These are phyloP conservation scores for Cepphus grylle DNA, from an alignment of 2,113 vertebrate genomes.

Conservation along the genomic window DNA sequence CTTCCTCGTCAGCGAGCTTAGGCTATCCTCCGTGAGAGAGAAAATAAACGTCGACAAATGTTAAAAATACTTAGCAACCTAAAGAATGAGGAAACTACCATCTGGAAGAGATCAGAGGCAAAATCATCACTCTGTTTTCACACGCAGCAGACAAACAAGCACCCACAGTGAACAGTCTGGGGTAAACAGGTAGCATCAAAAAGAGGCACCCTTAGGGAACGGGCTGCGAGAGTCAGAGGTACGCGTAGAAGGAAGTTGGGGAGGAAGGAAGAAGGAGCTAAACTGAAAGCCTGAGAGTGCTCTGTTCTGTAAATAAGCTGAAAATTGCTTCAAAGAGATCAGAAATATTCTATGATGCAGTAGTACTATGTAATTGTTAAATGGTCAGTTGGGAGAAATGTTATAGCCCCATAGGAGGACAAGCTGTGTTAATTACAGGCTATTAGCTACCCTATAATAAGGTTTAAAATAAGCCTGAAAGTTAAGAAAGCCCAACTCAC, in stretches of 20 bases:
- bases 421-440: neutral
- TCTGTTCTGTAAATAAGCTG: neutral
- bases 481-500: neutral
- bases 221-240: neutral
- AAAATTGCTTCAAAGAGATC: neutral
- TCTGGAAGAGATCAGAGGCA: constrained; percentile 25
- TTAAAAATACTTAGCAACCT: neutral
- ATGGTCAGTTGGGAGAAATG: neutral
- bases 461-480: neutral
- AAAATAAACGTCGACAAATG: neutral
- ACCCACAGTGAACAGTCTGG: neutral
- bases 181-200: neutral
- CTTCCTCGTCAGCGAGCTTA: neutral
- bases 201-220: neutral
- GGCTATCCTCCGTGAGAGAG: neutral
- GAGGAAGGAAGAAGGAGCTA: neutral
- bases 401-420: neutral
- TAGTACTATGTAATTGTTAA: neutral
- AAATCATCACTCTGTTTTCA: constrained; percentile 3
- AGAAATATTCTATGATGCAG: neutral
- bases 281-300: neutral
- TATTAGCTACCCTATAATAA: neutral
- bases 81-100: neutral
- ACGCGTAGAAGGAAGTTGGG: neutral
- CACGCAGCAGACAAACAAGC: neutral